Conservation (phyloP, 1,140 invertebrate species). For the Drosophila carrolli region DNA sequence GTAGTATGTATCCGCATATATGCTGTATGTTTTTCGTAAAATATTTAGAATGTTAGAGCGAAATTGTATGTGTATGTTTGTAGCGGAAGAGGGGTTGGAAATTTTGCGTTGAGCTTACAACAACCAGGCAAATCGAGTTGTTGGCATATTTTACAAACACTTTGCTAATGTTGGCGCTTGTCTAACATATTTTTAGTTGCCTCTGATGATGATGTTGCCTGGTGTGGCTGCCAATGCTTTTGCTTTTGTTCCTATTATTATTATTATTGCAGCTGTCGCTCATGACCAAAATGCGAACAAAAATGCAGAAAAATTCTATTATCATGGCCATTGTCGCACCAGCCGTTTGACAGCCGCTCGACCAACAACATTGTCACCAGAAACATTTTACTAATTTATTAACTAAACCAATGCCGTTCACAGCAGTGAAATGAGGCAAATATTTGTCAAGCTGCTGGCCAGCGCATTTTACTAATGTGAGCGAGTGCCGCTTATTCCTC, state of each 20-base stretch:
- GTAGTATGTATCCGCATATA: slow-evolving; percentile 1
- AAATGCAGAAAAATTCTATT: slow-evolving; percentile 67
- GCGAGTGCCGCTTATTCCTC: slow-evolving; percentile 3
- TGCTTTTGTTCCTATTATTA: slow-evolving; percentile 30
- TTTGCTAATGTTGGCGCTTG: slow-evolving; percentile 68
- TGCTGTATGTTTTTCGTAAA: slow-evolving; percentile 33
- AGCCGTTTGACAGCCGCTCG: slow-evolving; percentile 42
- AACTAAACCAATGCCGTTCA: slow-evolving; percentile 50
- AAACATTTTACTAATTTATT: slow-evolving; percentile 80
- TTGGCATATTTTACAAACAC: slow-evolving; percentile 61
- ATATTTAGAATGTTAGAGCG: slow-evolving; percentile 59
- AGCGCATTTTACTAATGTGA: slow-evolving; percentile 35
- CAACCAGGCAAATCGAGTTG: slow-evolving; percentile 32
- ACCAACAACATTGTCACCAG: slow-evolving; percentile 40
- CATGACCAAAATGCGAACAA: slow-evolving; percentile 22
- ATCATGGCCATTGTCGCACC: slow-evolving; percentile 42
- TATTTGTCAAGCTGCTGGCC: slow-evolving; percentile 48
- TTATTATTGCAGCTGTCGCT: slow-evolving; percentile 63
- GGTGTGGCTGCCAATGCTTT: slow-evolving; percentile 19
- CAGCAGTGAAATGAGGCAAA: slow-evolving; percentile 38
- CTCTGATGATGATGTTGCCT: slow-evolving; percentile 16
- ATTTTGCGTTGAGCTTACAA: background rate
- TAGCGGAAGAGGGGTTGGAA: background rate
- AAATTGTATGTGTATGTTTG: background rate
- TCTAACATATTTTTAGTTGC: slow-evolving; percentile 58